phyloP scores from a whole-genome alignment of 2,113 vertebrate species.

The Sinocyclocheilus grahami region DNA sequence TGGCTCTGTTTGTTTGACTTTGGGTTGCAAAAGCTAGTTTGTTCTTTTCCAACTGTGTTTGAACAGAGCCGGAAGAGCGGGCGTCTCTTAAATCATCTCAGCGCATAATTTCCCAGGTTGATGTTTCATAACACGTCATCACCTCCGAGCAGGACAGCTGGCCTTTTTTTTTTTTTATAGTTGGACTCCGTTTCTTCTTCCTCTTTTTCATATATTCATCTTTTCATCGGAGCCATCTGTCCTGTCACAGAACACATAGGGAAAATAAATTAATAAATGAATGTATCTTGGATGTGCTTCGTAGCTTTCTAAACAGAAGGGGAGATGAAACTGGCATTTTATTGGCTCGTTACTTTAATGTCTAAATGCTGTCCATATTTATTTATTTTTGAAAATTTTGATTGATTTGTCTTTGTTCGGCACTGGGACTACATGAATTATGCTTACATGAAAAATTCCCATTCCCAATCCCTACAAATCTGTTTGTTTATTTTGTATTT shows the following conservation, averaged over 20 bases:
- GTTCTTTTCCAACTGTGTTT: too few relatives aligned
- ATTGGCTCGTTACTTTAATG: constrained; percentile 41
- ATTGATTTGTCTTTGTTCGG: constrained; percentile 2
- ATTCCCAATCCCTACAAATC: too few relatives aligned
- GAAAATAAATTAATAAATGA: not conserved
- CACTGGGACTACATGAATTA: not conserved
- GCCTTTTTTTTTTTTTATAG: not conserved
- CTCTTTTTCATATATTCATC: not conserved
- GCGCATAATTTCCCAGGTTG: constrained; percentile 26
- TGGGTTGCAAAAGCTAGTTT: not conserved
- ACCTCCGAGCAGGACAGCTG: not conserved
- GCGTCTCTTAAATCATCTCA: constrained; percentile 36
- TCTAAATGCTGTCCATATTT: constrained; percentile 31
- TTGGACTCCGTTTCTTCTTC: not conserved
- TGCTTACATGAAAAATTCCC: not conserved
- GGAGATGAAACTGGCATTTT: constrained; percentile 25
- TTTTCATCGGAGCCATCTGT: constrained; percentile 8
- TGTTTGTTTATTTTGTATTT: too few relatives aligned
- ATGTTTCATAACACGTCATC: constrained; percentile 21
- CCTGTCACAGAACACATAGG: not conserved
- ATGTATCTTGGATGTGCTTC: constrained; percentile 16
- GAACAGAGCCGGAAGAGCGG: too few relatives aligned
- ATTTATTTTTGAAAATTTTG: constrained; percentile 10
- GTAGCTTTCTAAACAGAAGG: constrained; percentile 29
- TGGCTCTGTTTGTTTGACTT: constrained; percentile 7